phyloP scores from a whole-genome alignment of 2,888 invertebrate genomes.

The Heliconius charithonia region DNA sequence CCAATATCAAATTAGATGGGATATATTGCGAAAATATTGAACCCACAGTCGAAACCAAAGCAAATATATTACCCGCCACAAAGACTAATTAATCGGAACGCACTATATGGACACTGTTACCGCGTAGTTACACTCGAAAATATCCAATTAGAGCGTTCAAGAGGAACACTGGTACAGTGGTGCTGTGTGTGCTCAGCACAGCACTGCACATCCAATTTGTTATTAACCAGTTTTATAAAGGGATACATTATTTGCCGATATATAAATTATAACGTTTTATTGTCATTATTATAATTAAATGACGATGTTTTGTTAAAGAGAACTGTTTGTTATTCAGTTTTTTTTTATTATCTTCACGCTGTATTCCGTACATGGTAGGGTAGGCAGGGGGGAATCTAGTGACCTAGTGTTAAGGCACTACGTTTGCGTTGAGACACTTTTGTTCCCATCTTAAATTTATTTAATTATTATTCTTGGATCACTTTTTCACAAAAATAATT shows the following conservation, averaged over 20 bases:
- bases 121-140: constrained; percentile 61
- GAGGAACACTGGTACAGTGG: neutral
- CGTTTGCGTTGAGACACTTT: too few species aligned
- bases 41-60: constrained; percentile 25
- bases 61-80: constrained; percentile 31
- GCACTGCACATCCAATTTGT: neutral
- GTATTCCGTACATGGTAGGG: too few species aligned
- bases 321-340: too few species aligned
- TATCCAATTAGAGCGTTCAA: constrained; percentile 64
- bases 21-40: constrained; percentile 28
- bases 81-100: constrained; percentile 36
- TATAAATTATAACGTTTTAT: neutral
- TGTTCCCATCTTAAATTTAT: too few species aligned
- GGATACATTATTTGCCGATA: neutral
- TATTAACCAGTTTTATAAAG: neutral
- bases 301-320: neutral
- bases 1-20: neutral
- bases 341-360: too few species aligned
- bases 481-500: neutral
- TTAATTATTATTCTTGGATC: neutral
- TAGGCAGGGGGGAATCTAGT: too few species aligned
- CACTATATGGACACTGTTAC: constrained; percentile 48
- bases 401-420: too few species aligned
- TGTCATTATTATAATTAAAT: neutral
- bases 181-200: neutral